These are phyloP conservation scores for Mythimna loreyi DNA, from an alignment of 2,888 invertebrate species.

Conservation along the genomic window DNA sequence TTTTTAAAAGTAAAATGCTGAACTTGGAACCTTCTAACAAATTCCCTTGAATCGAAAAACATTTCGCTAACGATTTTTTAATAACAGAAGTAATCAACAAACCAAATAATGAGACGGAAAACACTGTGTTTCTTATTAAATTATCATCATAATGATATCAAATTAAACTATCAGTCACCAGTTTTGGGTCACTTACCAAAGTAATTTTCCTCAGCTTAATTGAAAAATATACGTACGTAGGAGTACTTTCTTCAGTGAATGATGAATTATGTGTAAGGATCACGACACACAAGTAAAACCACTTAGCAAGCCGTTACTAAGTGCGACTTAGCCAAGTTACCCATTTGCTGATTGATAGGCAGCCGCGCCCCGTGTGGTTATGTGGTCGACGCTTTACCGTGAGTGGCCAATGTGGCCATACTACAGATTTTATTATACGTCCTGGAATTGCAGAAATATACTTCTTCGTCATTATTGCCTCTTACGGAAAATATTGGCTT, in stretches of 20 bases:
- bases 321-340: conserved; percentile 49
- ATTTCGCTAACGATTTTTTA: conserved; percentile 26
- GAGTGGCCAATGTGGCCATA: neutral
- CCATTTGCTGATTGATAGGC: conserved; percentile 62
- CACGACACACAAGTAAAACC: conserved; percentile 56
- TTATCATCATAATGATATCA: conserved; percentile 34
- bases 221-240: conserved; percentile 26
- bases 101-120: conserved; percentile 16
- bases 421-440: conserved; percentile 34
- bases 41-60: conserved; percentile 1
- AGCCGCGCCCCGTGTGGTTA: conserved; percentile 27
- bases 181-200: conserved; percentile 18
- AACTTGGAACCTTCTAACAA: neutral
- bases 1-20: conserved; percentile 1
- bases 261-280: conserved; percentile 45
- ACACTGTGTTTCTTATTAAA: conserved; percentile 17
- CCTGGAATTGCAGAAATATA: neutral
- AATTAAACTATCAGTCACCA: conserved; percentile 21
- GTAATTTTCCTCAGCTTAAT: conserved; percentile 43
- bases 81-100: conserved; percentile 27
- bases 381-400: conserved; percentile 15
- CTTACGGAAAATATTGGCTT: neutral
- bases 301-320: conserved; percentile 56
- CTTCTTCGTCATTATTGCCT: neutral
- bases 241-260: conserved; percentile 38